Conservation (phyloP, 2,888 invertebrate genomes). For the Argyresthia albistria region DNA sequence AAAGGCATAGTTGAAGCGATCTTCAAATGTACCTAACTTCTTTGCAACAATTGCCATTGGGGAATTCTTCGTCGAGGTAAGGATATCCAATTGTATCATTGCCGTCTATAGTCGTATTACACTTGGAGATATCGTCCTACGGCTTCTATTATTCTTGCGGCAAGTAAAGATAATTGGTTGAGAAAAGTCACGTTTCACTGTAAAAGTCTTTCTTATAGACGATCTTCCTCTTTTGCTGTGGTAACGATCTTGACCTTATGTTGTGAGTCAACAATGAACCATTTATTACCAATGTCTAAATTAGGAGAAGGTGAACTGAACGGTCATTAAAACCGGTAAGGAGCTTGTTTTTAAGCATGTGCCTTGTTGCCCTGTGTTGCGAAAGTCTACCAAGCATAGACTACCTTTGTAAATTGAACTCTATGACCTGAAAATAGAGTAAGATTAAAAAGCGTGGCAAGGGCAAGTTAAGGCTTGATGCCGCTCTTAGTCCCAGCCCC, state of each 20-base stretch:
- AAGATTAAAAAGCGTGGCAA: too few species aligned
- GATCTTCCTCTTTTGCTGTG: slow-evolving; percentile 45
- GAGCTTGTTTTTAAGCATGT: too few species aligned
- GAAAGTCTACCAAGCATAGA: too few species aligned
- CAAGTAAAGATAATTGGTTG: slow-evolving; percentile 34
- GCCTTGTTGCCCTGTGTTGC: too few species aligned
- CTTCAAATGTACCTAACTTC: too few species aligned
- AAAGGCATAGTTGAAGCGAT: too few species aligned
- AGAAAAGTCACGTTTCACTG: slow-evolving; percentile 48
- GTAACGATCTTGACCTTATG: slow-evolving; percentile 37
- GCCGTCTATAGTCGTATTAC: not conserved
- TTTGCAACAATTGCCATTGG: too few species aligned
- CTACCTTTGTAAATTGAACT: too few species aligned
- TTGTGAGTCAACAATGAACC: slow-evolving; percentile 30
- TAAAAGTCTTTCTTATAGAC: slow-evolving; percentile 40
- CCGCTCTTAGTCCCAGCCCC: slow-evolving; percentile 3
- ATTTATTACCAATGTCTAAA: slow-evolving; percentile 34
- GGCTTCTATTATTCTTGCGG: slow-evolving; percentile 13
- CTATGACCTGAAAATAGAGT: too few species aligned
- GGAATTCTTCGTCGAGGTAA: not conserved
- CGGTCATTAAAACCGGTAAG: not conserved
- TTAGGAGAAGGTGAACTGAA: slow-evolving; percentile 17
- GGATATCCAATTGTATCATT: not conserved
- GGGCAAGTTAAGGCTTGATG: not conserved
- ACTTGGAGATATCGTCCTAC: not conserved